Base-by-base conservation (phyloP, 2,113 vertebrate species). In the Strix uralensis region DNA sequence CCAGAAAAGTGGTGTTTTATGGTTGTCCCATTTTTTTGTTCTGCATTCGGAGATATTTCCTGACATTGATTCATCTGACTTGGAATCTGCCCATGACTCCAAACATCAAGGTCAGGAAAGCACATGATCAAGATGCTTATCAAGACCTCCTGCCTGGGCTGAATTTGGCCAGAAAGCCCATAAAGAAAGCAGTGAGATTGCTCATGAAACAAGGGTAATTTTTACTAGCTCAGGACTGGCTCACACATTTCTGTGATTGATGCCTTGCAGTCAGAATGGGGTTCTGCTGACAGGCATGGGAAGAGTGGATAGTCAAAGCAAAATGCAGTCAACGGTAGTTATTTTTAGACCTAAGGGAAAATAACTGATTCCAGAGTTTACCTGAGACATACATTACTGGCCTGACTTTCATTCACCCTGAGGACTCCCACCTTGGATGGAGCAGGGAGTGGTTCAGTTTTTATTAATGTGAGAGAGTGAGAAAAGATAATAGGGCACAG, bases 151-250 rank as follows among this genome's bases (percentile, higher is more conserved):
- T 67, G 59, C 59, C 55, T 67, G 55, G 42, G 55, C 42, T 78
- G 65, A 42, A 17, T 46, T 74, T 78, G 80, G 47, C 44, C 69
- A 74, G 83, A 51, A 86, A 29, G 3, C 13, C 27, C 23, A 9
- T 5, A 3, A 40, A 66, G 15, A 4, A 38, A 26, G 25, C 20
- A 32, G 32, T 0, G 52, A 58, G 34, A 14, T 55, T 0, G 6
- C 36, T 40, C 2, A 2, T 69, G 79, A 34, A 62, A 42, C 11
- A 5, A 42, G 34, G 32, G 21, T 29, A 3, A 29, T 13, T 86
- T 21, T 54, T 21, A 1, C 55, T 3, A 15, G 26, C 49, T 54
- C 36, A 32, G 55, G 40, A 25, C 38, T 55, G 57, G 38, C 14
- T 75, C 75, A 6, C 32, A 2, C 15, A 0, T 26, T 26, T 13